Evolutionary conservation across 1,140 invertebrate species (phyloP).

Genomic region (Liolophura sinensis): DNA sequence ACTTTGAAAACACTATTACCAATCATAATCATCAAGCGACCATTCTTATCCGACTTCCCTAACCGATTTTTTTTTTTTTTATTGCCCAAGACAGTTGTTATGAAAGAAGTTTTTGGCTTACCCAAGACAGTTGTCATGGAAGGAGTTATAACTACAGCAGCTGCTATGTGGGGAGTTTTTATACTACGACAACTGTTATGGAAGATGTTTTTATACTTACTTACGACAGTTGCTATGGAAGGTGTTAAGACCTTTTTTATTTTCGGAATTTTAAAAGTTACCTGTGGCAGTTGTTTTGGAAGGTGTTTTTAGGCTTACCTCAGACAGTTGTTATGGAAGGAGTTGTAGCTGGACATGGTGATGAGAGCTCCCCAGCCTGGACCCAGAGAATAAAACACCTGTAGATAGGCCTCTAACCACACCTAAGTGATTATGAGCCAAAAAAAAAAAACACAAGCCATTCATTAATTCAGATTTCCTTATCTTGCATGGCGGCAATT

Average conservation of each 20-base stretch:
- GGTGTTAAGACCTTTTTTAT: no score
- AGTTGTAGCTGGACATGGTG: constrained; percentile 85
- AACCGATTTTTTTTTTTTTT: no score
- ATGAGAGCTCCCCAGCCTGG: constrained; percentile 87
- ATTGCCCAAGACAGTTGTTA: constrained; percentile 72
- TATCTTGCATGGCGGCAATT: no score
- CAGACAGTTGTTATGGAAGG: constrained; percentile 79
- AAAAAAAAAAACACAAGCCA: constrained; percentile 5
- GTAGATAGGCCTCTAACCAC: constrained; percentile 87
- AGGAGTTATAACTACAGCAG: no score
- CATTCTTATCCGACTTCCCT: no score
- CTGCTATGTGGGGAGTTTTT: no score
- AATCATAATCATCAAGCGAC: no score
- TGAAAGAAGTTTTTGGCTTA: constrained; percentile 70
- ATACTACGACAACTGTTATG: no score
- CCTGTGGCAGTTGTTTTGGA: constrained; percentile 10
- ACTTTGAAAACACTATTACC: no score
- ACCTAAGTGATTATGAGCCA: constrained; percentile 64
- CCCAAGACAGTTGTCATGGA: no score
- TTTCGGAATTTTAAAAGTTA: neutral
- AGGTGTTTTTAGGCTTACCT: constrained; percentile 39
- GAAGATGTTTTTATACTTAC: no score
- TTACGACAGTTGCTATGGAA: no score
- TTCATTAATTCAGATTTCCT: neutral
- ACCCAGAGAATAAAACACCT: constrained; percentile 86